Evolutionary conservation across 2,797 vertebrate genomes (phyloP).

Genomic region (Acipenser ruthenus): DNA sequence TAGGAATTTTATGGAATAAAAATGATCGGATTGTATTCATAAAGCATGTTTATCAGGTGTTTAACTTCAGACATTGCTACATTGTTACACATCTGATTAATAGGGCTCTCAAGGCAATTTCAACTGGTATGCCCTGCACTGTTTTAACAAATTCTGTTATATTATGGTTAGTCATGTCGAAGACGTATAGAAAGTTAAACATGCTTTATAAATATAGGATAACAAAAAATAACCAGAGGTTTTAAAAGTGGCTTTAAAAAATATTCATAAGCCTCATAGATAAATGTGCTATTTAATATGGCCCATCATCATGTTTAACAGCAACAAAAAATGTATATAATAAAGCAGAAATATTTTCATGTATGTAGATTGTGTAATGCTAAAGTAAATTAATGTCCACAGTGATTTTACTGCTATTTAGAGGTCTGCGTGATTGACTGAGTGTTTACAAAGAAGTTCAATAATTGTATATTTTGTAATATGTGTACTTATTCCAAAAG

Average conservation of each 20-base stretch:
- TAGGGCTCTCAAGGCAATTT: too few relatives aligned
- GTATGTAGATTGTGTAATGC: slow-evolving; percentile 54
- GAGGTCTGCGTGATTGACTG: slow-evolving; percentile 71
- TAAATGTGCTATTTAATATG: too few relatives aligned
- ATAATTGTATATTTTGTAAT: slow-evolving; percentile 85
- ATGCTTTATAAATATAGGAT: slow-evolving; percentile 41
- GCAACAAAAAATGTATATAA: slow-evolving; percentile 42
- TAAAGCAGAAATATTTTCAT: slow-evolving; percentile 55
- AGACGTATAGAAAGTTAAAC: slow-evolving; percentile 51
- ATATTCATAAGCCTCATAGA: too few relatives aligned
- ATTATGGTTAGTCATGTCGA: background rate
- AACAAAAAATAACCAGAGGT: slow-evolving; percentile 8
- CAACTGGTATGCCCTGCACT: too few relatives aligned
- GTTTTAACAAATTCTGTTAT: too few relatives aligned
- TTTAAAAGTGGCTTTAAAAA: too few relatives aligned
- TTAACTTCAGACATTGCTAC: too few relatives aligned
- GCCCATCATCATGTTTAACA: too few relatives aligned
- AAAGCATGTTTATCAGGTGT: too few relatives aligned
- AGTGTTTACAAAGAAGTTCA: slow-evolving; percentile 62
- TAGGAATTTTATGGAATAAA: too few relatives aligned
- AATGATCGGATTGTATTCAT: too few relatives aligned
- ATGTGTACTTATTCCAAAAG: slow-evolving; percentile 74
- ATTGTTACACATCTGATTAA: too few relatives aligned
- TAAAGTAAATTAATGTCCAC: slow-evolving; percentile 75
- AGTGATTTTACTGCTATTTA: slow-evolving; percentile 68